Conservation (phyloP, 2,113 vertebrate species). For the Uria lomvia region DNA sequence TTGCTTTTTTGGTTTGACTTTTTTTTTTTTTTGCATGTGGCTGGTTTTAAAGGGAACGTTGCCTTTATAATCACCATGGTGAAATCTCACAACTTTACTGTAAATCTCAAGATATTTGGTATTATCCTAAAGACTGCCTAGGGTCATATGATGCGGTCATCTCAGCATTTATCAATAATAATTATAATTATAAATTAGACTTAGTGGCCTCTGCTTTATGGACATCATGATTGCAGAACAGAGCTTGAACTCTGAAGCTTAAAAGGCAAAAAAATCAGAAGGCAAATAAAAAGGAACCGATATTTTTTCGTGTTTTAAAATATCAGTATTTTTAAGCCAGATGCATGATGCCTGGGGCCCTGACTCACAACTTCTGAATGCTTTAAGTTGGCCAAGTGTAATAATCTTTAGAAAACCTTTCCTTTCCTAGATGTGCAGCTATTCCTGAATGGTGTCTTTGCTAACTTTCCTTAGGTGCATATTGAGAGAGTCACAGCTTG, state of each 20-base stretch:
- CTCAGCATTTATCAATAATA: neutral
- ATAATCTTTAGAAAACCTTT: neutral
- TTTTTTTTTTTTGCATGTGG: neutral
- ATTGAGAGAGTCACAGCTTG: neutral
- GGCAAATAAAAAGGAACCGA: neutral
- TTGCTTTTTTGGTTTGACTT: neutral
- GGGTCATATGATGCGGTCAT: neutral
- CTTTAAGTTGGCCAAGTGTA: conserved; percentile 1
- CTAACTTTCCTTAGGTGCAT: neutral
- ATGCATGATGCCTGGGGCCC: neutral
- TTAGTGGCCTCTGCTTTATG: neutral
- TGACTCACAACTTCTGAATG: conserved; percentile 30
- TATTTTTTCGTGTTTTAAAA: conserved; percentile 20
- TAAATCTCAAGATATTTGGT: neutral
- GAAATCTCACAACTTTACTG: neutral
- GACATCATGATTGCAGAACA: neutral
- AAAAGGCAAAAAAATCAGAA: neutral
- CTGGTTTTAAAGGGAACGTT: neutral
- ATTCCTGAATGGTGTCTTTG: neutral
- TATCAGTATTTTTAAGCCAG: neutral
- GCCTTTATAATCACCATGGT: neutral
- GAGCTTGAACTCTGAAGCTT: neutral
- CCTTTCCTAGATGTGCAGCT: conserved; percentile 30
- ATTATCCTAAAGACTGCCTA: neutral
- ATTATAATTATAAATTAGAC: neutral